Base-by-base conservation (phyloP, 2,888 invertebrate genomes). In the Idaea aversata region DNA sequence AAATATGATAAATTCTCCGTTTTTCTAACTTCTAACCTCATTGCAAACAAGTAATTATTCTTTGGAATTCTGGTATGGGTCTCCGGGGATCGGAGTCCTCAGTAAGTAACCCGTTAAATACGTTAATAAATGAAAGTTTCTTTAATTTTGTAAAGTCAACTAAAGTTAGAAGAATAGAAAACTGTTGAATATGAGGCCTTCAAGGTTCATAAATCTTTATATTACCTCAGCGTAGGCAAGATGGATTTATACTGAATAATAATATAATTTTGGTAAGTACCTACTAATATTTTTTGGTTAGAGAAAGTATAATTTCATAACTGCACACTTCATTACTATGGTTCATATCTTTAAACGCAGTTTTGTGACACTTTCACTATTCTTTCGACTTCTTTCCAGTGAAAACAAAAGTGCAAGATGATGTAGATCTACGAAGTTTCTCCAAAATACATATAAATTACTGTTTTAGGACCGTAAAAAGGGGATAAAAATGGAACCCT, bases 281-380 rank as follows among this genome's bases (percentile, higher is more conserved):
- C 6, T 38, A 38, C 47, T 47, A 47, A 47, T 47, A 25, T 25
- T 25, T 13, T 10, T 47, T 2, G 13, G 10, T 47, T 47, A 25
- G 59, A 25, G 59, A 59, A 59, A 59, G 59, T 59, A n/a, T n/a
- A 59, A 59, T 59, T 34, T 59, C 34, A 59, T 59, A 59, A 59
- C 58, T 58, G 16, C 59, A 34, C 16, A 16, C 4, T 13, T 16
- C 59, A 34, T 59, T 59, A 16, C 2, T 2, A 47, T 47, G 47
- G 6, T 47, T 47, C 47, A 47, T 47, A 47, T 47, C 13, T 47
- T 59, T 6, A 10, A 59, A 59, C 25, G 34, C 10, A 25, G 13
- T 59, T 34, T 59, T 25, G 59, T 59, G 59, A 59, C 59, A 59
- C 59, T 59, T 59, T 59, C 59, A 59, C 59, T 59, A 16, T 59